Base-by-base conservation (phyloP, 2,888 invertebrate genomes). In the Chloroclystis v-ata region DNA sequence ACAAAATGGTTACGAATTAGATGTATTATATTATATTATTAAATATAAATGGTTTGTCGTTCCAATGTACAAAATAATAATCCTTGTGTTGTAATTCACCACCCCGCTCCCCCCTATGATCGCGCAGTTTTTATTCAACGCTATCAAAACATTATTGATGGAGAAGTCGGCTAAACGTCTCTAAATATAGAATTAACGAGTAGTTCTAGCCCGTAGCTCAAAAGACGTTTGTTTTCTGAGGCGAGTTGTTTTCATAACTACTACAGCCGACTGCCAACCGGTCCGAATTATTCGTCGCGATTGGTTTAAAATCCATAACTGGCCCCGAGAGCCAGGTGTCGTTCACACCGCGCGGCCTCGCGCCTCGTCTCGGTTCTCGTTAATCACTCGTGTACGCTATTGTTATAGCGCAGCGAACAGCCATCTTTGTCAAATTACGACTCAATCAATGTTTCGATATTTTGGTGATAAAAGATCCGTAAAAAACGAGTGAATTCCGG, bases 261-360 rank as follows among this genome's bases (percentile, higher is more conserved):
- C 47, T 56, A 53, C 50, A 38, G 20, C 33, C 39, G 45, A 47
- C 38, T 42, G 41, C 48, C 49, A 85, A 85, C 83, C 84, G 85
- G 85, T 85, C 83, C 78, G 81, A 84, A 85, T 86, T 84, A 85
- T 59, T 84, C 85, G 82, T 84, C 76, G 86, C 85, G 80, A 87
- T 85, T 86, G 85, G 85, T 83, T 85, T 77, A 86, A 85, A 86
- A 87, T 86, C 85, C 86, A 86, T 86, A 86, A 85, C 85, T 86
- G 86, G 86, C 86, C 86, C 83, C 85, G 72, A 78, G 81, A 82
- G 83, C 86, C 87, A 87, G 87, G 88, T 88, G 87, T 88, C 87
- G 87, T 89, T 88, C 87, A 88, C 88, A 88, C 87, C 86, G 87
- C 86, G 87, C 86, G 87, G 86, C 87, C 84, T 84, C 85, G 85